Evolutionary conservation across 2,113 vertebrate genomes (phyloP).

Genomic region (Hydropotes inermis): DNA sequence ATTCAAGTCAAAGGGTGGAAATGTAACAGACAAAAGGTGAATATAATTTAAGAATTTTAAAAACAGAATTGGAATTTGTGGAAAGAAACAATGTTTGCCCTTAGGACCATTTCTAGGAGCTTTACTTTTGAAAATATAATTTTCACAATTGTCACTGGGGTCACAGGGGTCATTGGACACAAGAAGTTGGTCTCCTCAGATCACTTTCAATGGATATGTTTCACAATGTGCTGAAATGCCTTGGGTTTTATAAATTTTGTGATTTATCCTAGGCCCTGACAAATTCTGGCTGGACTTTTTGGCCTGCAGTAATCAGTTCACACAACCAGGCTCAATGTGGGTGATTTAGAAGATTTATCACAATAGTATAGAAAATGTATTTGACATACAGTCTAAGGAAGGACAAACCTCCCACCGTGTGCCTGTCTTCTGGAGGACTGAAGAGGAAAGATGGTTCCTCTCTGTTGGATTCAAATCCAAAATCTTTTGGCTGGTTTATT

Average conservation of each 20-base stretch:
- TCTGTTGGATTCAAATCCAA: constrained; percentile 4
- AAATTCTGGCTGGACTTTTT: neutral
- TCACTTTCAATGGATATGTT: neutral
- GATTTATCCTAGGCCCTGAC: neutral
- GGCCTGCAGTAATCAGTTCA: neutral
- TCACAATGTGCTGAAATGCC: neutral
- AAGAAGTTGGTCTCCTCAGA: neutral
- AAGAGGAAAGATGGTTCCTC: neutral
- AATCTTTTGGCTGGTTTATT: neutral
- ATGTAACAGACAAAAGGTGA: neutral
- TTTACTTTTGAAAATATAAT: neutral
- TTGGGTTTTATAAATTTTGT: neutral
- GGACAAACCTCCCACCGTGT: neutral
- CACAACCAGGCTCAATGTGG: neutral
- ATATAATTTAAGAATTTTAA: neutral
- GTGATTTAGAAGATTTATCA: neutral
- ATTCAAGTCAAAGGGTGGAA: neutral
- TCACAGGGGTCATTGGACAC: neutral
- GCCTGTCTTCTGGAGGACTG: neutral
- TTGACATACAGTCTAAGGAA: neutral
- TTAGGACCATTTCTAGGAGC: neutral
- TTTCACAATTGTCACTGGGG: neutral
- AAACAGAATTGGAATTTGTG: neutral
- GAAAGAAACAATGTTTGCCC: neutral
- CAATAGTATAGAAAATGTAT: neutral